Evolutionary conservation across 1,140 invertebrate species (phyloP), one percentile per base, ranked within the genome.

Genomic region (Globodera rostochiensis): DNA sequence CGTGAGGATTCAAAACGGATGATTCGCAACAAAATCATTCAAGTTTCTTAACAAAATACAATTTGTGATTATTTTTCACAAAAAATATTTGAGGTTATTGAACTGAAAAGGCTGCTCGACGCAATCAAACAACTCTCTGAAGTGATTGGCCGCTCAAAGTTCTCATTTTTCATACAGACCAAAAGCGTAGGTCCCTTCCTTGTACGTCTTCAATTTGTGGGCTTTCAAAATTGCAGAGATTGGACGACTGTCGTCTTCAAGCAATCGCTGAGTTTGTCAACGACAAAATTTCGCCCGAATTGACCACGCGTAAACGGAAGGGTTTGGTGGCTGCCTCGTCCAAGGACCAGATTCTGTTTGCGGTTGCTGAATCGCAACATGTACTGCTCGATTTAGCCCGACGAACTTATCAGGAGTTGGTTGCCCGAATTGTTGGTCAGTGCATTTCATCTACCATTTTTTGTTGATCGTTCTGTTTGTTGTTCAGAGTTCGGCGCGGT

Each of bases 1-100:
- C 47, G 67, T 8, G 84, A 84, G n/a, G 84, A 80, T 46, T 71
- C 83, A 21, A 82, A 64, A 15, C 77, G 79, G 13, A 25, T 67
- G 19, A 86, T 83, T 76, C 82, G 80, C 70, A 83, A 66, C 79
- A 84, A 84, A 73, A 86, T 85, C 6, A 50, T 64, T 46, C 84
- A 86, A 79, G 57, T 84, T 36, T 21, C 57, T 84, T 36, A 81
- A 45, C 57, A 36, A 19, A 36, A 6, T 49, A 66, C 19, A 11
- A 9, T 50, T 53, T 76, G 25, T 36, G 0, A 2, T 36, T 2
- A 36, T 2, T 80, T 45, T 66, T 21, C 6, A 66, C 50, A 45
- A 6, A 7, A n/a, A 60, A 47, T n/a, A 19, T 25, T 36, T 11
- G 9, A 82, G 79, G 49, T 70, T 9, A 53, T 82, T 84, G 25